Conservation (phyloP, 37 sponge, comb jelly and placozoan species). For the Agelas oroides region DNA sequence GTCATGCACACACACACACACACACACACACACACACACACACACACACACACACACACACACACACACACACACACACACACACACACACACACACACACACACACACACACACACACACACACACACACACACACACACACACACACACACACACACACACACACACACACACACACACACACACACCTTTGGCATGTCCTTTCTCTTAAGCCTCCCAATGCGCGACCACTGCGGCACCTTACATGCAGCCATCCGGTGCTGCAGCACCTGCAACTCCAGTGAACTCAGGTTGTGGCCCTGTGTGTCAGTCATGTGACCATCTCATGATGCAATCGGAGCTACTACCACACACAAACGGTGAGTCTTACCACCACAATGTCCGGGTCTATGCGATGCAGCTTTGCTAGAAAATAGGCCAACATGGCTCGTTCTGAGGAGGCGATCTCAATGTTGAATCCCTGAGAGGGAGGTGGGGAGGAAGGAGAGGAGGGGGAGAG, state of each 20-base stretch:
- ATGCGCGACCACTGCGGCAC: slow-evolving; percentile 96
- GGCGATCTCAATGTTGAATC: slow-evolving; percentile 62
- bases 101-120: not conserved
- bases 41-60: not conserved
- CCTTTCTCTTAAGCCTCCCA: slow-evolving; percentile 77
- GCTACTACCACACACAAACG: not conserved
- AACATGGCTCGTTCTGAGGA: slow-evolving; percentile 87
- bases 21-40: not conserved
- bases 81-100: not conserved
- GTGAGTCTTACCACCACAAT: slow-evolving; percentile 60
- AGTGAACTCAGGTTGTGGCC: slow-evolving; percentile 32
- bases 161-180: slow-evolving; percentile 3
- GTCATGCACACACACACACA: not conserved
- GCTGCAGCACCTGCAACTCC: slow-evolving; percentile 66
- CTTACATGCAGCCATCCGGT: slow-evolving; percentile 76
- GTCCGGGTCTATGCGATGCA: slow-evolving; percentile 92
- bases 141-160: not conserved
- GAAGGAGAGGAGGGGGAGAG: not conserved
- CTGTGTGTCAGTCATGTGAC: too few species aligned
- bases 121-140: not conserved
- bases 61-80: slow-evolving; percentile 23
- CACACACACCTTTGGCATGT: slow-evolving; percentile 74
- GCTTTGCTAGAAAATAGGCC: slow-evolving; percentile 86
- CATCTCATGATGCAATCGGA: not conserved
- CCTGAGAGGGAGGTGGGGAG: slow-evolving; percentile 15